Base-by-base conservation (phyloP, 2,888 invertebrate genomes). In the Noctua janthina region DNA sequence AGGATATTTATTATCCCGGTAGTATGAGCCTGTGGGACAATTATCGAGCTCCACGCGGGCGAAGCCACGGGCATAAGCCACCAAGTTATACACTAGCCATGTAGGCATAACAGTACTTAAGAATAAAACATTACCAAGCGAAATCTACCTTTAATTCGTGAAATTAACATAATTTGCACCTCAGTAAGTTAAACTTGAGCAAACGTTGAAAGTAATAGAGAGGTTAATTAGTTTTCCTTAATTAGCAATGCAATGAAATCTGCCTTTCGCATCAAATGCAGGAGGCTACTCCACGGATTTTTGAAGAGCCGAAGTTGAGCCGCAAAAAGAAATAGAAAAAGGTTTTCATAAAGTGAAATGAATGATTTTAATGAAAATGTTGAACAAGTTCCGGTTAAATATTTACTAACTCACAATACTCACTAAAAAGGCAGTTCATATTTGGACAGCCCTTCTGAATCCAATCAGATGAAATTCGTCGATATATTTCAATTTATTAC, bases 161-260 rank as follows among this genome's bases (percentile, higher is more conserved):
- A 69, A 64, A 78, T 84, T 17, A 49, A 3, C 46, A 29, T 39
- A 79, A 84, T 49, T 69, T 64, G 20, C 54, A 84, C 23, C 54
- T 62, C 20, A 46, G n/a, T 8, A 35, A 77, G n/a, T 51, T n/a
- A 69, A 80, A 74, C 17, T 76, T 66, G 51, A 79, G 56, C 82
- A 83, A 82, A 79, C 46, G 29, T 15, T 68, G 66, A 69, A 79
- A 70, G 17, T 66, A 46, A 39, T 74, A 62, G 43, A 76, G 46
- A 51, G n/a, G 64, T 66, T 74, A 56, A 82, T 76, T 74, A 70
- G 67, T 78, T 81, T 82, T 73, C 79, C 78, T 76, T 88, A 89
- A 85, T 89, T 85, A 83, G 78, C 71, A 71, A 79, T 80, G 85
- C 80, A 59, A 85, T 85, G 49, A 81, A 78, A 84, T 49, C 71